These are phyloP conservation scores for Pogonognathellus flavescens DNA, from an alignment of 1,140 invertebrate species.

Conservation along the genomic window DNA sequence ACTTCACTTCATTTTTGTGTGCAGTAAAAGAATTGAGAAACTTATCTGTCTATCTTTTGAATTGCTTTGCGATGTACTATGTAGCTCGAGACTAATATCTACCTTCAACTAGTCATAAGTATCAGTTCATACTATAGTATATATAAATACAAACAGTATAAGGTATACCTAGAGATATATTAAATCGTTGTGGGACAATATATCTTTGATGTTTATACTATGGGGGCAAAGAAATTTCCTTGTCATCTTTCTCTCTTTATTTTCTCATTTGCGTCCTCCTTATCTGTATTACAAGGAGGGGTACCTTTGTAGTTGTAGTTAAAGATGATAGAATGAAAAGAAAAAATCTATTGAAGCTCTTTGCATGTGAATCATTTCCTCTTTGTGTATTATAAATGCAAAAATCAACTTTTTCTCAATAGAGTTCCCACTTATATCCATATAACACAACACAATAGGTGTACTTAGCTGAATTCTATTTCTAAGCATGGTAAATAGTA, in stretches of 20 bases:
- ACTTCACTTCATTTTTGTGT: background rate
- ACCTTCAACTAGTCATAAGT: background rate
- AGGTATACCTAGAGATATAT: background rate
- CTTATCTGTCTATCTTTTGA: slow-evolving; percentile 23
- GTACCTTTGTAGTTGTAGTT: slow-evolving; percentile 49
- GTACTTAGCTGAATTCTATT: no score
- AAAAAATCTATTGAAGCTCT: slow-evolving; percentile 29
- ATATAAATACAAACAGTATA: background rate
- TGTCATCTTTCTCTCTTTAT: slow-evolving; percentile 44
- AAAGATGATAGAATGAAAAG: slow-evolving; percentile 25
- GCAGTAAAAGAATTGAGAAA: slow-evolving; percentile 11
- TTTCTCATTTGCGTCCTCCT: slow-evolving; percentile 42
- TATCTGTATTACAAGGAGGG: slow-evolving; percentile 33
- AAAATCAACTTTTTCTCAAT: slow-evolving; percentile 11
- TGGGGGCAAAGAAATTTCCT: background rate
- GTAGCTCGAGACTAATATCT: background rate
- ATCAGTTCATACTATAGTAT: background rate
- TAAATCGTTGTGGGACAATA: background rate
- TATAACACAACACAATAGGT: no score
- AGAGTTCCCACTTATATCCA: no score
- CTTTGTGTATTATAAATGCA: slow-evolving; percentile 9
- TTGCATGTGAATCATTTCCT: slow-evolving; percentile 26
- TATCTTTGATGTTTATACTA: slow-evolving; percentile 2
- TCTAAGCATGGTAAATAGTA: background rate
- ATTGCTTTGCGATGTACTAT: background rate